Evolutionary conservation across 2,797 vertebrate species (phyloP).

Genomic region (Aselliscus stoliczkanus): DNA sequence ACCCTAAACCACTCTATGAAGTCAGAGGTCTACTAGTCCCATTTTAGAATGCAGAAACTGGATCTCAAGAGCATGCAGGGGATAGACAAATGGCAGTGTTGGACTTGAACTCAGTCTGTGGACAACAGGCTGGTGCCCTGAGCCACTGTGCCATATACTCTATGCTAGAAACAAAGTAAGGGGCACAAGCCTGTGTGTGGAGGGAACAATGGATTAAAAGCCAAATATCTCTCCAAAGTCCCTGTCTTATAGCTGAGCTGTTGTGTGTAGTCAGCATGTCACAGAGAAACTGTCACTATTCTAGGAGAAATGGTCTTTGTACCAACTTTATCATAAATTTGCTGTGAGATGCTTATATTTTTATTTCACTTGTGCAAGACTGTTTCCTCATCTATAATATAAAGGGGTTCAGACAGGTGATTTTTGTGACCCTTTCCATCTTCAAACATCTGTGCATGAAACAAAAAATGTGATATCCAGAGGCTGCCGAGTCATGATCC

Average conservation of each 20-base stretch:
- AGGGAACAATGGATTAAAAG: background rate
- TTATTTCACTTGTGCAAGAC: background rate
- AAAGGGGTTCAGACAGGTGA: background rate
- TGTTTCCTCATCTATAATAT: background rate
- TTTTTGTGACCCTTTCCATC: background rate
- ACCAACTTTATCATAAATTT: background rate
- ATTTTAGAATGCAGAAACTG: background rate
- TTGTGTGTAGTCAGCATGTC: background rate
- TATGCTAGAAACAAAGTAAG: background rate
- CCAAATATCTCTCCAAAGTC: background rate
- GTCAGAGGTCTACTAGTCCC: background rate
- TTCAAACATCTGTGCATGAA: background rate
- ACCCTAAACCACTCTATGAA: background rate
- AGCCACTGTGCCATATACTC: background rate
- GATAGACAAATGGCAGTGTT: background rate
- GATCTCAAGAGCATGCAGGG: background rate
- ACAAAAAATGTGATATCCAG: background rate
- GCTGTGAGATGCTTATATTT: background rate
- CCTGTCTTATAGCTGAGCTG: background rate
- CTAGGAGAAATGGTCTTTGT: background rate
- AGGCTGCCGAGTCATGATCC: background rate
- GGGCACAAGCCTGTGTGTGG: background rate
- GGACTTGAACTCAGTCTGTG: background rate
- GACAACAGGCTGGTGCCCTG: background rate
- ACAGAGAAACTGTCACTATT: background rate